phyloP scores from a whole-genome alignment of 2,113 vertebrate genomes.

The Helogale parvula region DNA sequence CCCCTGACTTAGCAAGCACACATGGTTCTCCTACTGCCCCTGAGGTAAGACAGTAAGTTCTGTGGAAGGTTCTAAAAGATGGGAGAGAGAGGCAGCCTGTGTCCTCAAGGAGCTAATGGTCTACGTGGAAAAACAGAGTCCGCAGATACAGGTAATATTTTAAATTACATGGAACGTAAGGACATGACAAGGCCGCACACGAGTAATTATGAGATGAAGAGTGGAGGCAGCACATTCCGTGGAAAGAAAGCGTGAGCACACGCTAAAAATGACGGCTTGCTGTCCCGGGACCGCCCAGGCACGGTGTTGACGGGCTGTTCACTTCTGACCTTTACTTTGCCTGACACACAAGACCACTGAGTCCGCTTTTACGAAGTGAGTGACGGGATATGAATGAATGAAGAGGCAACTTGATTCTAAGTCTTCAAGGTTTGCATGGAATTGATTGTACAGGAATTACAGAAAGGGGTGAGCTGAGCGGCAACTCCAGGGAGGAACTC shows the following conservation, averaged over 20 bases:
- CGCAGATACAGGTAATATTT: neutral
- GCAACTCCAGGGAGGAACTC: neutral
- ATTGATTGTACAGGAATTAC: neutral
- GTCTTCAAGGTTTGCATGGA: neutral
- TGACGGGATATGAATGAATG: neutral
- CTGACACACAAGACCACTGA: neutral
- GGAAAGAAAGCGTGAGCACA: neutral
- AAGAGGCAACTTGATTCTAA: neutral
- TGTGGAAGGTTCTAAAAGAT: neutral
- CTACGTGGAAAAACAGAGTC: neutral
- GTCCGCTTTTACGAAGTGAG: neutral
- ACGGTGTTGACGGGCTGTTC: neutral
- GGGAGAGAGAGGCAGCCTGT: neutral
- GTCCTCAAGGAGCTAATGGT: neutral
- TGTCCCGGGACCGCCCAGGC: neutral
- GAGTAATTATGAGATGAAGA: neutral
- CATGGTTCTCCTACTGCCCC: neutral
- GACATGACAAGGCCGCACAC: neutral
- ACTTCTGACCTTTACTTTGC: neutral
- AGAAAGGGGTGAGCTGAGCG: neutral
- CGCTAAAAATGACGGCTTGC: fast-evolving
- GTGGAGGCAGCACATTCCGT: fast-evolving
- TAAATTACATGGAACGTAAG: neutral
- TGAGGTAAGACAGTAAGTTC: neutral
- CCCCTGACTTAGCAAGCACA: neutral